A percentile compares a stretch with the other conserved stretches of the same genome.
phyloP scores from a whole-genome alignment of 2,888 invertebrate species.

The Spisula subtruncata region DNA sequence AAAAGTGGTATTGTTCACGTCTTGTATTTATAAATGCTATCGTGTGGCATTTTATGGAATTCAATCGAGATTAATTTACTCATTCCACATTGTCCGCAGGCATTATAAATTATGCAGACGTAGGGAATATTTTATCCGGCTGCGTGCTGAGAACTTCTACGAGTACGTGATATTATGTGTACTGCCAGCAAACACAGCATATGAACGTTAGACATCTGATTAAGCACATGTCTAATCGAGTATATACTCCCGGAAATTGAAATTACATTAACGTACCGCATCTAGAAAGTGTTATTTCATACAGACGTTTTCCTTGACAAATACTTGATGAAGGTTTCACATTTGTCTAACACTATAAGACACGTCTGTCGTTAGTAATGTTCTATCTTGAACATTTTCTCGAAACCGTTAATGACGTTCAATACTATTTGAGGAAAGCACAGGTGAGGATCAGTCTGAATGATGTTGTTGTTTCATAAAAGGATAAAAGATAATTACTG shows the following conservation, averaged over 20 bases:
- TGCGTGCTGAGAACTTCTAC: not conserved
- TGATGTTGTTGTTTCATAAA: not conserved
- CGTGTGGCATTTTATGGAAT: too few relatives aligned
- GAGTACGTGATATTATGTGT: not conserved
- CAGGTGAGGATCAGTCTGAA: not conserved
- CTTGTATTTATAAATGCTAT: too few relatives aligned
- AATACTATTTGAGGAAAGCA: not conserved
- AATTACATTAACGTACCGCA: conserved; percentile 25
- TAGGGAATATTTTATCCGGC: not conserved
- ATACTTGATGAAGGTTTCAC: not conserved
- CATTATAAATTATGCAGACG: conserved; percentile 26
- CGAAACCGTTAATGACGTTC: not conserved
- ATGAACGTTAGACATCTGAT: conserved; percentile 17
- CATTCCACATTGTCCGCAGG: not conserved
- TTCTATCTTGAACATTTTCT: not conserved
- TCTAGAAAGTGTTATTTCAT: conserved; percentile 19
- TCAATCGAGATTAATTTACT: not conserved
- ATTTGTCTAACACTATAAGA: not conserved
- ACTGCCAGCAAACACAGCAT: not conserved
- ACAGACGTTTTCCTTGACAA: not conserved
- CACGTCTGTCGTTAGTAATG: not conserved
- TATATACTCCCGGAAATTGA: conserved; percentile 26
- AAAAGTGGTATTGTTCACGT: too few relatives aligned
- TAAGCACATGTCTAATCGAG: conserved; percentile 30
- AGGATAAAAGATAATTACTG: not conserved